Conservation (phyloP, 2,113 vertebrate genomes). For the Pollimyrus isidori region DNA sequence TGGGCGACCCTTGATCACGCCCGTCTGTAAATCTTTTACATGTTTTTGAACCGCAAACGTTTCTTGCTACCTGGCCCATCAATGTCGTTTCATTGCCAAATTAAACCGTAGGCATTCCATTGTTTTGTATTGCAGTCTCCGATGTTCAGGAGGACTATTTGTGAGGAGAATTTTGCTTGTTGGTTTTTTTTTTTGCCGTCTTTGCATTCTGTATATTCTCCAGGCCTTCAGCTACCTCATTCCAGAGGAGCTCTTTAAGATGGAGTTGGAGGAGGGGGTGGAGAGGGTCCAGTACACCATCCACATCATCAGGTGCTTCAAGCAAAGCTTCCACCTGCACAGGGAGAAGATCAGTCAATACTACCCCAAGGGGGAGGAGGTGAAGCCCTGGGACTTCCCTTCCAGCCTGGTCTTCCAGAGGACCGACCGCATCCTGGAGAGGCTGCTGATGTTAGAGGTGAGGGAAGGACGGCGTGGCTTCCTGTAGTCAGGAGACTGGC, state of each 20-base stretch:
- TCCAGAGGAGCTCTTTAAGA: slow-evolving; percentile 68
- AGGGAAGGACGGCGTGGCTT: background rate
- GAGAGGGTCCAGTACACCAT: slow-evolving; percentile 55
- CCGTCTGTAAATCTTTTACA: background rate
- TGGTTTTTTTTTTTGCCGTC: background rate
- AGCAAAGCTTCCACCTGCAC: slow-evolving; percentile 48
- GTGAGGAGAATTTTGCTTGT: background rate
- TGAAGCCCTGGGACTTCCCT: slow-evolving; percentile 58
- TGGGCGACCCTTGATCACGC: background rate
- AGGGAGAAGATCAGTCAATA: slow-evolving; percentile 36
- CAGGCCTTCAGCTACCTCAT: slow-evolving; percentile 57
- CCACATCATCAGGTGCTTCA: slow-evolving; percentile 54
- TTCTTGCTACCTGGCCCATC: background rate
- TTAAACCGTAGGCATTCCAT: background rate
- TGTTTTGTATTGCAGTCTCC: background rate
- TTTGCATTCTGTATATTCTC: background rate
- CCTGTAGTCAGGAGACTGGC: background rate
- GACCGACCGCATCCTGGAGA: slow-evolving; percentile 47
- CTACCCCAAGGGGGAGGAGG: slow-evolving; percentile 21
- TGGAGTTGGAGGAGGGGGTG: slow-evolving; percentile 60
- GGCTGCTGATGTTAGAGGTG: slow-evolving; percentile 52
- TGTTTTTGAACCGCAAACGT: background rate
- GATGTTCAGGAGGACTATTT: background rate
- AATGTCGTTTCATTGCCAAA: background rate
- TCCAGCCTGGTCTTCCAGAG: slow-evolving; percentile 50